A percentile compares a stretch with the other conserved stretches of the same genome.
Evolutionary conservation across 2,888 invertebrate species (phyloP).

Genomic region (Caenorhabditis doughertyi): DNA sequence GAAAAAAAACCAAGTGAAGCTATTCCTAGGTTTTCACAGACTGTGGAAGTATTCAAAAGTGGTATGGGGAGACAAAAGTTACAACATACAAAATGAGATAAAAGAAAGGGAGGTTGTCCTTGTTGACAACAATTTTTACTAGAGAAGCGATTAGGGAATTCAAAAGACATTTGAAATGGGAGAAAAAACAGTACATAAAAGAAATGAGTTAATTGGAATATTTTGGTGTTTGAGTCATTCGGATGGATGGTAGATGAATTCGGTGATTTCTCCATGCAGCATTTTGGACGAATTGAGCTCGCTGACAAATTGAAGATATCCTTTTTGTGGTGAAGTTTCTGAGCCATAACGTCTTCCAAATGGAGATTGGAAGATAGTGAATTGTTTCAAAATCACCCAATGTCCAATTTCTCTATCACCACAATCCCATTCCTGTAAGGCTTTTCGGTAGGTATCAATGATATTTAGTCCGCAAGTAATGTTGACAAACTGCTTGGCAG

Average conservation of each 20-base stretch:
- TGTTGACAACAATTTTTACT: too few relatives aligned
- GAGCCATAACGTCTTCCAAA: slow-evolving; percentile 40
- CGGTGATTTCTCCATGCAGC: slow-evolving; percentile 40
- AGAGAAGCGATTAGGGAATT: too few relatives aligned
- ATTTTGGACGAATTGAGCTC: slow-evolving; percentile 13
- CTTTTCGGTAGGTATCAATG: slow-evolving; percentile 35
- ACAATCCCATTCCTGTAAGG: slow-evolving; percentile 20
- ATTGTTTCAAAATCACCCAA: slow-evolving; percentile 43
- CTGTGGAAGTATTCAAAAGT: too few relatives aligned
- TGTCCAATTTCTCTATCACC: slow-evolving; percentile 24
- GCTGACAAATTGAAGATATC: slow-evolving; percentile 32
- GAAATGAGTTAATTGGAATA: background rate
- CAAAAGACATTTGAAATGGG: background rate
- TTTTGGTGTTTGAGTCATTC: slow-evolving; percentile 14
- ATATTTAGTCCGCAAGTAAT: slow-evolving; percentile 19
- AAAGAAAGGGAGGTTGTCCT: too few relatives aligned
- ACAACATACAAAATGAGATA: too few relatives aligned
- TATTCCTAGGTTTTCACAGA: too few relatives aligned
- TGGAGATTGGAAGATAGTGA: slow-evolving; percentile 48
- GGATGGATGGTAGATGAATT: slow-evolving; percentile 20
- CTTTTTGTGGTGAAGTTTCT: background rate
- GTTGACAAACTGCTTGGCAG: slow-evolving; percentile 38
- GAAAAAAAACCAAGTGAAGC: too few relatives aligned
- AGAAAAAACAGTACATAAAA: background rate
- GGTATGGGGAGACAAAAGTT: too few relatives aligned